phyloP scores from a whole-genome alignment of 2,797 vertebrate species.

The Antrozous pallidus region DNA sequence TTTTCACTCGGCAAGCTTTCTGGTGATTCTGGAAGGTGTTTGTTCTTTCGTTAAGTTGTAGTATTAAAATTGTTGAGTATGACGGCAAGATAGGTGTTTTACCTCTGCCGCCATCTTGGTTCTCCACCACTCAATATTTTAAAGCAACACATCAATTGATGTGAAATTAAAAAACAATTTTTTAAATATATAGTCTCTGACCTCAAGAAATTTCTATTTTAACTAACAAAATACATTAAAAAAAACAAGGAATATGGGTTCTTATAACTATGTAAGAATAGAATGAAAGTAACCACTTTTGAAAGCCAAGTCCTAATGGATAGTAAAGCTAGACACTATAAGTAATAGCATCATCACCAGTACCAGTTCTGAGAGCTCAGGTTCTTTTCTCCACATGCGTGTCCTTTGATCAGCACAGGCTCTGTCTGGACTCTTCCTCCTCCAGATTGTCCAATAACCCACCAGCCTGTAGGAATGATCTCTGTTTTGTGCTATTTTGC shows the following conservation, averaged over 20 bases:
- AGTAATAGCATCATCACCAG: not conserved
- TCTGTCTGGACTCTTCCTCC: not conserved
- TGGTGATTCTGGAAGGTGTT: too few relatives aligned
- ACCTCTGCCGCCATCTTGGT: too few relatives aligned
- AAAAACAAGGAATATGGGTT: not conserved
- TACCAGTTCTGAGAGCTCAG: not conserved
- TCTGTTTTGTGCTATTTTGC: not conserved
- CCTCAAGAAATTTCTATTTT: not conserved
- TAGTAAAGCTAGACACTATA: not conserved
- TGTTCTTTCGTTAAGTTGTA: too few relatives aligned
- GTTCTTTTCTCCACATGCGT: not conserved
- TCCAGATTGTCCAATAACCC: not conserved
- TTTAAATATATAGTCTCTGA: not conserved
- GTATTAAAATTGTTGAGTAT: too few relatives aligned
- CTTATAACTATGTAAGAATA: not conserved
- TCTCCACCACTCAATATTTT: not conserved
- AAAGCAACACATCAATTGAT: not conserved
- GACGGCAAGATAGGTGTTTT: too few relatives aligned
- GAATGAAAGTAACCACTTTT: not conserved
- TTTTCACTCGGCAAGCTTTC: too few relatives aligned
- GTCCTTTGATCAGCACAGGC: not conserved
- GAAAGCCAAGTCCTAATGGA: not conserved
- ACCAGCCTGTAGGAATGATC: not conserved
- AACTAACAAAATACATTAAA: not conserved
- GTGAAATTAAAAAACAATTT: not conserved